Evolutionary conservation across 2,113 vertebrate genomes (phyloP), one percentile per base, ranked within the genome.

Genomic region (Nothobranchius kuhntae): DNA sequence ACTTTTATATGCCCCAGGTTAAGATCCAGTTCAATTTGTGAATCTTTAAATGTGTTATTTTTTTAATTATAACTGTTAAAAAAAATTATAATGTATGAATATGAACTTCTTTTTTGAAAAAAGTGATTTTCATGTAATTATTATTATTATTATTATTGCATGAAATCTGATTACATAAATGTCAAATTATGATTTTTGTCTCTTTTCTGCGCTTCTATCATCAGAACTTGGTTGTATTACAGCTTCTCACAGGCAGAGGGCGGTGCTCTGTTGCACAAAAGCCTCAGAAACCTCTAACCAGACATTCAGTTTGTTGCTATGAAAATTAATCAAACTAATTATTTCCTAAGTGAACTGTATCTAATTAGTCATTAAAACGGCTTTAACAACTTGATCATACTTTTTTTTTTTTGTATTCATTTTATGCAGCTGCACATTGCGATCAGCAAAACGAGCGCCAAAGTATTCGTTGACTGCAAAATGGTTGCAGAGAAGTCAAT

Each of bases 391-490:
- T 1, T 0, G 1, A 13, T 13, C 4, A 30, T 45, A 5, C 2
- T 36, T 10, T 40, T 0, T 63, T 21, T 76, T 55, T 2, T 77
- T 54, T 75, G 1, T 50, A 35, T 51, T 35, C 71, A 68, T 74
- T 1, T 36, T 30, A 1, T 14, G 21, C 78, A 99, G 98, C 76
- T 99, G 15, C 96, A 99, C 63, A 88, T 99, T 44, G 89, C 95
- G 17, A 90, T 99, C 87, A 96, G 94, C 87, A 96, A 95, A 89
- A 97, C 95, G 4, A 93, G 89, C 0, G 94, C 94, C 65, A 94
- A 89, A 74, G 93, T 96, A 66, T 79, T 96, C 65, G 89, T 99
- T 51, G 97, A 99, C 94, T 99, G 98, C 86, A 95, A 95, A 58
- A 88, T 92, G 79, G 94, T 95, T 52, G 87, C 89, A 0, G 96